Base-by-base conservation (phyloP, 2,113 vertebrate species). In the Ophthalmolycus amberensis region DNA sequence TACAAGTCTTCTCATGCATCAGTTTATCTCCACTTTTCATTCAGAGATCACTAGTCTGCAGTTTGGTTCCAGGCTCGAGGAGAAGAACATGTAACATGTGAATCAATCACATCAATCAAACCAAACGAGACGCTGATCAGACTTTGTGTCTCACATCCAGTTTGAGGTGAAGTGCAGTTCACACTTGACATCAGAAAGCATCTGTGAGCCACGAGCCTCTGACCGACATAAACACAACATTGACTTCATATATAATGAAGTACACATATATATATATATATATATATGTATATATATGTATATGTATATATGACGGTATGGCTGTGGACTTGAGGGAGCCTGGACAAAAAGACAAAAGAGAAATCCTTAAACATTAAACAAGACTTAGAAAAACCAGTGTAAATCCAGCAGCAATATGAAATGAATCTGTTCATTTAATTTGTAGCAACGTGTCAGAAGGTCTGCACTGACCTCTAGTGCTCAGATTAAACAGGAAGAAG, bases 331-430 rank as follows among this genome's bases (percentile, higher is more conserved):
- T 54, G 22, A 66, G n/a, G 34, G 14, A 76, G 44, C n/a, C 20
- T 50, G 50, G 40, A 20, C 50, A 22, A 52, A 22, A 52, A 52
- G 50, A 60, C 25, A 27, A 16, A 60, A 60, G 14, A 15, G 29
- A 32, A 29, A 59, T 32, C 27, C 58, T 63, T 9, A 9, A 32
- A 52, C 54, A 54, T 22, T 64, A 44, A 44, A 44, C 48, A 50
- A 16, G 48, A 50, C 7, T 40, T 9, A 7, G 11, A 32, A 48
- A 84, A 75, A 75, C 84, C 63, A 79, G 58, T 84, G 76, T 64
- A 86, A 77, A 87, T 71, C 79, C 60, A 88, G 80, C 64, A 82
- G 46, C 37, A 54, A 40, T 34, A 10, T 56, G 32, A 3, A 3
- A 44, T 48, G 15, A 40, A 40, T 52, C 20, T 76, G 48, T 15